Evolutionary conservation across 2,888 invertebrate species (phyloP), one percentile per base, ranked within the genome.

Genomic region (Lacanobia wlatinum): DNA sequence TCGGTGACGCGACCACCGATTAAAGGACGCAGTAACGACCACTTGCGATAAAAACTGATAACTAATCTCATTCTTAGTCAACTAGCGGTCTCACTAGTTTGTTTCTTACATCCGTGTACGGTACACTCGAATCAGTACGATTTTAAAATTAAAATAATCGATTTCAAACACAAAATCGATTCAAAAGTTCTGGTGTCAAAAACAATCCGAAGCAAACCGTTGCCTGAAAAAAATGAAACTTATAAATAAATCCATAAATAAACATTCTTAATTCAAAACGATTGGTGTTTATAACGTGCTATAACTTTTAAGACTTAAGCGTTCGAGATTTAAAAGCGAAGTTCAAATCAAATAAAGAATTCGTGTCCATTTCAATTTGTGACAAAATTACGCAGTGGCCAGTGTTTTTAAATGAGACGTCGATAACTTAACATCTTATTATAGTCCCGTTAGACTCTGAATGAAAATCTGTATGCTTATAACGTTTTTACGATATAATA

Each of bases 1-100:
- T 95, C 95, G 93, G 92, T 93, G 94, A 94, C 94, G 94, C 90
- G 92, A 90, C 89, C 89, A 88, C 87, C 91, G 94, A 95, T 95
- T 95, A 94, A 95, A 95, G 95, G 94, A 94, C 94, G 90, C 89
- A 91, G 92, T 93, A 93, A 94, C 94, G 93, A 94, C 93, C 90
- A 86, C 74, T 89, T 85, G 90, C 93, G 95, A 95, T 95, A 96
- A 94, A 92, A 90, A 91, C 91, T 94, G 95, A 95, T 95, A 92
- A 89, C 87, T 90, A 95, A 95, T 95, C 94, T 94, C 92, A 93
- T 91, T 95, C 92, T 91, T 90, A 90, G 90, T 89, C 88, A 90
- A 92, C 92, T 90, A 87, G 86, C 90, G 89, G 89, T 89, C 90
- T 88, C 92, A 92, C 89, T 89, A 91, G 94, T 92, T 92, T 92